Evolutionary conservation across 2,113 vertebrate genomes (phyloP), one percentile per base, ranked within the genome.

Genomic region (Hippocampus mohnikei): DNA sequence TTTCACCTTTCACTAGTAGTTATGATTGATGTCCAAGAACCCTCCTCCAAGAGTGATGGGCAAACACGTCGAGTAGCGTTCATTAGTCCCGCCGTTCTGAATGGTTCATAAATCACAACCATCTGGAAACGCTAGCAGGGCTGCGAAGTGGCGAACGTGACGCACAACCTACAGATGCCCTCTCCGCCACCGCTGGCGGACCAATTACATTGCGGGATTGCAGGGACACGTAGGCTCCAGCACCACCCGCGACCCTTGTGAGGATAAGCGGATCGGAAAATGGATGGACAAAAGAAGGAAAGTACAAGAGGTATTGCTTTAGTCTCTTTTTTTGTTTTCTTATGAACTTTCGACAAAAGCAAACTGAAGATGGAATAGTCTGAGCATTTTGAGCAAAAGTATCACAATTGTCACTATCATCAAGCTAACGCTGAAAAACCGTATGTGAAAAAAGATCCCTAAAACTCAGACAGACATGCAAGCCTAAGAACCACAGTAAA

Each of bases 81-180:
- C 79, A 76, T 88, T 84, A 85, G 83, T 82, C 70, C 64, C 73
- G 46, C 73, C 64, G 0, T 81, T 83, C 69, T 6, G 71, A 82
- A 69, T 70, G 73, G 66, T 85, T 77, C 83, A 82, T 84, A 72
- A 87, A 88, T 90, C 83, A 70, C 74, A 68, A 70, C 83, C 87
- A 87, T 85, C 87, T 88, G 80, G 83, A 83, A 44, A 15, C 3
- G 18, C 76, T 72, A 53, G 66, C 44, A 0, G 10, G 52, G 73
- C 76, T 80, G 78, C 77, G 67, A 46, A 69, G 72, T 18, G 18
- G 13, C 65, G 29, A 25, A 23, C 64, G 64, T n/a, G 1, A 0
- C 23, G 55, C 66, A 23, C 53, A 46, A 18, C 37, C 7, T 46
- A 7, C 29, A 0, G 55, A 15, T n/a, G 55, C 46, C 15, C 18